A percentile compares a stretch with the other conserved stretches of the same genome.
phyloP scores from a whole-genome alignment of 2,888 invertebrate species.

The Philopedon plagiatum region DNA sequence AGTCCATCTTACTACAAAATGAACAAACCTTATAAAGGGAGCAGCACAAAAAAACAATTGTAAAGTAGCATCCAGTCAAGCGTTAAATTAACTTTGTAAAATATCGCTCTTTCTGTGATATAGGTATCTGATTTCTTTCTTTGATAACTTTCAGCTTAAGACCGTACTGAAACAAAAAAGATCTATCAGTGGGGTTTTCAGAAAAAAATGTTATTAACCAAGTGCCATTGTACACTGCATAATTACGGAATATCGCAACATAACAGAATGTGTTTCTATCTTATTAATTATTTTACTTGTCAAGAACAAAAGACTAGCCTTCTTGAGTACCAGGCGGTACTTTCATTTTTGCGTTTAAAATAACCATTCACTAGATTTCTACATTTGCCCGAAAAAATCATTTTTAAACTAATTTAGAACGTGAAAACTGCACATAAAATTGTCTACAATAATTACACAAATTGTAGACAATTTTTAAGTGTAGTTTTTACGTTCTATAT shows the following conservation, averaged over 20 bases:
- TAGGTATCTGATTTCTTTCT: conserved; percentile 49
- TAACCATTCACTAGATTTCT: too few species aligned
- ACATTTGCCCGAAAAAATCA: too few species aligned
- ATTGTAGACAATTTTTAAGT: too few species aligned
- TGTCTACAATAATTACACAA: too few species aligned
- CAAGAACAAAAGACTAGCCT: too few species aligned
- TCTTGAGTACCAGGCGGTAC: too few species aligned
- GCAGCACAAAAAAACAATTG: conserved; percentile 58
- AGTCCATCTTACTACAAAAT: conserved; percentile 35
- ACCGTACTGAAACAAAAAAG: conserved; percentile 32
- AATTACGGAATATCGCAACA: not conserved
- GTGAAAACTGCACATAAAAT: too few species aligned
- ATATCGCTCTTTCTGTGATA: conserved; percentile 61
- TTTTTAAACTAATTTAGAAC: too few species aligned
- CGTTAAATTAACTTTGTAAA: conserved; percentile 66
- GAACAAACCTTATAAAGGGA: conserved; percentile 45
- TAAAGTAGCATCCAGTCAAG: conserved; percentile 62
- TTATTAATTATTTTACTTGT: too few species aligned
- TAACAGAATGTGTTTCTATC: too few species aligned
- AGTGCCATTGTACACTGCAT: not conserved
- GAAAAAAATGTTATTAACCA: conserved; percentile 14
- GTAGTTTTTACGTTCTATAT: too few species aligned
- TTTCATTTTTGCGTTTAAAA: too few species aligned
- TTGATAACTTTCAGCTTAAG: conserved; percentile 41
- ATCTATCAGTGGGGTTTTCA: conserved; percentile 21